Base-by-base conservation (phyloP, 2,797 vertebrate genomes). In the Eulemur rubriventer region DNA sequence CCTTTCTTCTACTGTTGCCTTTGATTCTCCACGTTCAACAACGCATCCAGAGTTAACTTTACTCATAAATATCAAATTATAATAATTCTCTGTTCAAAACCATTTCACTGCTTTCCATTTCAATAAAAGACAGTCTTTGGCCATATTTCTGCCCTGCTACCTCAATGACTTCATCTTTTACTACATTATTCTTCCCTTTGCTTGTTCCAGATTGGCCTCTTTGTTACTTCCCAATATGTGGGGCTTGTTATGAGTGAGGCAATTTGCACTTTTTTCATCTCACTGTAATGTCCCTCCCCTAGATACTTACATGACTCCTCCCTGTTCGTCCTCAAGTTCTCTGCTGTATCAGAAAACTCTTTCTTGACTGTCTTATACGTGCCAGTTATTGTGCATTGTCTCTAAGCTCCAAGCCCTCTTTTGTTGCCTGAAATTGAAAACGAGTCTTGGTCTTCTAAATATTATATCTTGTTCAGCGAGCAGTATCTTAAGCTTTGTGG, bases 221-320 rank as follows among this genome's bases (percentile, higher is more conserved):
- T 86, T 43, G 22, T 57, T 28, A 20, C 41, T 41, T 61, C 6
- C 14, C 5, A 73, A 7, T 17, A 52, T 33, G n/a, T 46, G 55
- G 17, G 8, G 26, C 2, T 7, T 35, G 17, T 28, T 43, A 12
- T 33, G 7, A 1, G 13, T 10, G 10, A 10, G 55, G 18, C 1
- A 13, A 50, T 26, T 13, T 69, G 12, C 6, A 28, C n/a, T 33
- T 65, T 12, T 43, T 43, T 33, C 7, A 4, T 75, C 24, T 81
- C n/a, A 52, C 38, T n/a, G 3, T 16, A 75, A 82, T 41, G 22
- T 0, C 24, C 6, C 24, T 73, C 16, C 16, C 1, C 30, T 73
- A 72, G 2, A 73, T 28, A 76, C 35, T 28, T 69, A 5, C 10
- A 46, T 12, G 26, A n/a, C 61, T 87, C 13, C 3, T 72, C 16